Conservation (phyloP, 2,888 invertebrate genomes). For the Leptinotarsa peninsularis region DNA sequence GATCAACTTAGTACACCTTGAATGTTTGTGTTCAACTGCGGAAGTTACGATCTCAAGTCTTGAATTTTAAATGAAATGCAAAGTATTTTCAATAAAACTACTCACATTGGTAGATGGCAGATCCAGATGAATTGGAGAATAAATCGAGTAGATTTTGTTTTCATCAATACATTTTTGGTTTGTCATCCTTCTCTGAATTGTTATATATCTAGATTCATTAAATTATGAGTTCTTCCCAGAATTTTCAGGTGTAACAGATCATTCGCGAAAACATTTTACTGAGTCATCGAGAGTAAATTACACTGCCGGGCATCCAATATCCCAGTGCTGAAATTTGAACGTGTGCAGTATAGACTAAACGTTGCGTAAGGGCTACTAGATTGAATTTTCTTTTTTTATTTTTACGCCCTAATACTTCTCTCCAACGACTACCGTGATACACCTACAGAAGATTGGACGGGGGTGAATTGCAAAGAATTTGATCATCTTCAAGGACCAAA, state of each 20-base stretch:
- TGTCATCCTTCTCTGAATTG: too few species aligned
- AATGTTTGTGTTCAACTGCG: too few species aligned
- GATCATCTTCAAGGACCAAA: not conserved
- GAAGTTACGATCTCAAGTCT: too few species aligned
- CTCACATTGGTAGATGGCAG: too few species aligned
- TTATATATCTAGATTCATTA: too few species aligned
- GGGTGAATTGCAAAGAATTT: slow-evolving; percentile 40
- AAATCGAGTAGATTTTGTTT: too few species aligned
- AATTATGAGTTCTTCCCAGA: not conserved
- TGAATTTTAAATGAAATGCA: too few species aligned
- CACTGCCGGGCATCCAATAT: slow-evolving; percentile 12
- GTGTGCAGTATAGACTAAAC: slow-evolving; percentile 48
- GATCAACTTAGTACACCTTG: too few species aligned
- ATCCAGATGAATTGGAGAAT: too few species aligned
- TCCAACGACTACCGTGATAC: slow-evolving; percentile 53
- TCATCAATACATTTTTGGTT: too few species aligned
- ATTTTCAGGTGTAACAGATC: not conserved
- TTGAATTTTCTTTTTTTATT: slow-evolving; percentile 67
- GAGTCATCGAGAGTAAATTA: slow-evolving; percentile 1
- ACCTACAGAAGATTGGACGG: slow-evolving; percentile 51
- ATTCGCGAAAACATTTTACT: not conserved
- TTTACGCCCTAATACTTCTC: slow-evolving; percentile 60
- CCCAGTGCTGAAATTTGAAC: slow-evolving; percentile 24
- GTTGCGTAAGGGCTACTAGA: slow-evolving; percentile 65
- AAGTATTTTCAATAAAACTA: too few species aligned